Evolutionary conservation across 2,113 vertebrate species (phyloP), one percentile per base, ranked within the genome.

Genomic region (Alligator sinensis): DNA sequence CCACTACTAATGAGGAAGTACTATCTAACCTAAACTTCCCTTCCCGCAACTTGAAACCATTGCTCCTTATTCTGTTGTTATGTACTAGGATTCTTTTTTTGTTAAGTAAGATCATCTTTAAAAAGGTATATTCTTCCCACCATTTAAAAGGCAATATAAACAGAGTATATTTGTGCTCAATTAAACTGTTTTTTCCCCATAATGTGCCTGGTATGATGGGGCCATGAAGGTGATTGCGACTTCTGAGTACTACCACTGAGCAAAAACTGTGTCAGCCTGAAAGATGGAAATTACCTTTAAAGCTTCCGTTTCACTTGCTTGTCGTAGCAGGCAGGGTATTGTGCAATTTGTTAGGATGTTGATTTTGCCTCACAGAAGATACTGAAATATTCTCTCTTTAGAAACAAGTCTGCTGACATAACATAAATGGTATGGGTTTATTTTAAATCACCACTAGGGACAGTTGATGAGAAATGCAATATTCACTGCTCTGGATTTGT

Each of bases 281-380:
- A 11, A 76, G 61, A 81, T 27, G 34, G 95, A 94, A 95, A 91
- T 34, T 66, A 62, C 82, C 84, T 92, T 75, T 21, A 92, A 95
- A 88, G 2, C 78, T 93, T n/a, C 75, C n/a, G 82, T 86, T 93
- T 94, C 90, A 93, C 89, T 70, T 95, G 47, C 78, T 76, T 91
- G 88, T 92, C 66, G 70, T 77, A 94, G 61, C 34, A 84, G 47
- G n/a, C 90, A 47, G 47, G 38, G 34, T 24, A 38, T 47, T 74
- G 38, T 38, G 38, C 28, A n/a, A 11, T 30, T 70, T 70, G 18
- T 70, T 70, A 93, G 58, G 89, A 94, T 61, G 25, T 17, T 70
- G 11, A 9, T 81, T 78, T 87, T 82, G 59, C 88, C 90, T 90
- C 64, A 55, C 95, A 94, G 89, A 80, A 94, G 87, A 87, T 19